Percentiles rank a stretch among this genome's conserved stretches.
These are phyloP conservation scores for Hormiphora californensis DNA, from an alignment of 37 sponge, comb jelly and placozoan genomes.

Conservation along the genomic window DNA sequence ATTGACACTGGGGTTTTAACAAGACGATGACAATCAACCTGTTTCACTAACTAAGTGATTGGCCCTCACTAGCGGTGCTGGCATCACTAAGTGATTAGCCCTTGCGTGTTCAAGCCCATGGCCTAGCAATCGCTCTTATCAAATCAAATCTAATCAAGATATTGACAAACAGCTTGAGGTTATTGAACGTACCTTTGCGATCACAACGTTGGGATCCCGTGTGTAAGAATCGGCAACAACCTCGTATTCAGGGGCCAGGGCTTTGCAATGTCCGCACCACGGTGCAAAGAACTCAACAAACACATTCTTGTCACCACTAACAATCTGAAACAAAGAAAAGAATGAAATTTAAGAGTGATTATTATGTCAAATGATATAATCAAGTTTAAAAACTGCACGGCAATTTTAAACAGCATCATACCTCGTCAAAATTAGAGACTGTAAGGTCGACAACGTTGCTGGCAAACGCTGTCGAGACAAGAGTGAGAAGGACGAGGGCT, in stretches of 20 bases:
- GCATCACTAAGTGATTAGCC: no score
- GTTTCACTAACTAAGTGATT: no score
- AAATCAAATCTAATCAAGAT: no score
- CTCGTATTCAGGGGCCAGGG: conserved; percentile 85
- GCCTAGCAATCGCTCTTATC: no score
- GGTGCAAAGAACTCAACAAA: conserved; percentile 98
- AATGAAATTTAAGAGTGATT: not conserved
- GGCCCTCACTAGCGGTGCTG: no score
- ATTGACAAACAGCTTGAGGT: no score
- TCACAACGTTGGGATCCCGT: conserved; percentile 62
- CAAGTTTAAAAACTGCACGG: not conserved
- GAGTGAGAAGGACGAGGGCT: not conserved
- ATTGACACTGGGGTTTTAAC: no score
- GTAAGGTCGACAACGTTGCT: conserved; percentile 72
- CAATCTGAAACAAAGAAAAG: conserved; percentile 60
- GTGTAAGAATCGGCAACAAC: conserved; percentile 80
- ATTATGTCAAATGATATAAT: not conserved
- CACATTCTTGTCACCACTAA: conserved; percentile 77
- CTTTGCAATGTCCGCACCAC: conserved; percentile 98
- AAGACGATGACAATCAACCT: no score
- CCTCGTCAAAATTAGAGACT: conserved; percentile 83
- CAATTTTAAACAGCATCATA: not conserved
- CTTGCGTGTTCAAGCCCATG: no score
- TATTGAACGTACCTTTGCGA: conserved; percentile 76
- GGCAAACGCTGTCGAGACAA: conserved; percentile 11